phyloP scores from a whole-genome alignment of 2,113 vertebrate genomes.

The Platanista minor region DNA sequence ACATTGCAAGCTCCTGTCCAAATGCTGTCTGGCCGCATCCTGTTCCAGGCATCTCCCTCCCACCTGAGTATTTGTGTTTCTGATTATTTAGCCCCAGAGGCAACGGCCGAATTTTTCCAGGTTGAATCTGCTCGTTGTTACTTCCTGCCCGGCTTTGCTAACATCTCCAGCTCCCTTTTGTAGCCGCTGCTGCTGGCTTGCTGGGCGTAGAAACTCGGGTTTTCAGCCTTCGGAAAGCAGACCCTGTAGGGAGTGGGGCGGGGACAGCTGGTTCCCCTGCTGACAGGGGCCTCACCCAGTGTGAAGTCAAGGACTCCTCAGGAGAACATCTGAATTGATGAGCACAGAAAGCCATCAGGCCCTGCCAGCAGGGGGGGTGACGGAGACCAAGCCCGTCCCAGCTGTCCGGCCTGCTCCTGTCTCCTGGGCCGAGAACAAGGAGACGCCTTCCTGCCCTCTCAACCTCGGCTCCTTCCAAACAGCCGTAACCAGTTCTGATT shows the following conservation, averaged over 20 bases:
- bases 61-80: constrained; percentile 72
- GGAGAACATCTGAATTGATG: constrained; percentile 31
- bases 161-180: constrained; percentile 50
- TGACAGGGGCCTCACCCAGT: not conserved
- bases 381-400: constrained; percentile 54
- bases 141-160: constrained; percentile 67
- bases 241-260: not conserved
- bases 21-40: constrained; percentile 65
- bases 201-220: not conserved
- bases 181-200: not conserved
- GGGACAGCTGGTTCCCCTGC: constrained; percentile 19
- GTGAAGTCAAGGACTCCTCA: constrained; percentile 25
- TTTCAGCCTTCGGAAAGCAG: constrained; percentile 5
- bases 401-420: constrained; percentile 37
- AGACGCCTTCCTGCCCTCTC: constrained; percentile 58
- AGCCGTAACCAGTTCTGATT: constrained; percentile 49
- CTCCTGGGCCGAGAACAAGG: constrained; percentile 30
- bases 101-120: constrained; percentile 64
- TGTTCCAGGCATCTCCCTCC: constrained; percentile 67
- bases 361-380: constrained; percentile 23
- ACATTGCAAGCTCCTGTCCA: constrained; percentile 72
- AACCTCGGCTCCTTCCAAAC: constrained; percentile 35
- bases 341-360: not conserved
- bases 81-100: constrained; percentile 74
- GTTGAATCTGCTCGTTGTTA: constrained; percentile 57